Percentiles rank a stretch among this genome's conserved stretches.
Evolutionary conservation across 1,140 invertebrate genomes (phyloP).

Genomic region (Saccostrea glomerata): DNA sequence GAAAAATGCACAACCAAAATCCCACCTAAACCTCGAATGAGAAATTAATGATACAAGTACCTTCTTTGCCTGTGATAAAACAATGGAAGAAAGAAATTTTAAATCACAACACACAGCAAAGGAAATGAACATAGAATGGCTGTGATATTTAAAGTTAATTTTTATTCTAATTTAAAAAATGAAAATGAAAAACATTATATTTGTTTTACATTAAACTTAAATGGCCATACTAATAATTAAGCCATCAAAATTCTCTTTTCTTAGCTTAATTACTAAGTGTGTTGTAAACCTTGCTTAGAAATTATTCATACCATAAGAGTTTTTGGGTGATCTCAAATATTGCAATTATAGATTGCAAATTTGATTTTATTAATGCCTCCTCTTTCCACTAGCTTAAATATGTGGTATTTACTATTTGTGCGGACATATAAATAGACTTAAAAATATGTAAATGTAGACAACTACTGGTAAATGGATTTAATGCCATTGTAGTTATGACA

Average conservation of each 20-base stretch:
- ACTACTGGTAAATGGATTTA: too few species aligned
- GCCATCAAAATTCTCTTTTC: too few species aligned
- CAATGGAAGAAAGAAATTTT: not conserved
- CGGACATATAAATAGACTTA: too few species aligned
- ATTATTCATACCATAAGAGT: too few species aligned
- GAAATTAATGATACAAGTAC: not conserved
- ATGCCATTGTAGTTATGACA: not conserved
- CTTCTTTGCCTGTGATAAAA: slow-evolving; percentile 30
- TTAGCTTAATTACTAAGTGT: too few species aligned
- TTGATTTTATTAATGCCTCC: too few species aligned
- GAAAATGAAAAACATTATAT: not conserved
- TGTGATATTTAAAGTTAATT: not conserved
- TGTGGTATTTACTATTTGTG: too few species aligned
- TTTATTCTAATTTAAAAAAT: not conserved
- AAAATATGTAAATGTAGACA: too few species aligned
- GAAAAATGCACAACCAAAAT: not conserved
- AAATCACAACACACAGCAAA: not conserved
- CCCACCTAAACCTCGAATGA: slow-evolving; percentile 1
- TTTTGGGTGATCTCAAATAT: too few species aligned
- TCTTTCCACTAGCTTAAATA: too few species aligned
- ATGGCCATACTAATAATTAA: not conserved
- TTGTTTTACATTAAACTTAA: not conserved
- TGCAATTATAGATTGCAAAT: too few species aligned
- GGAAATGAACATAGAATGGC: not conserved
- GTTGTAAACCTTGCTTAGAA: too few species aligned